Evolutionary conservation across 92 coral and sea anemone genomes (phyloP).

Genomic region (Plumapathes pennacea): DNA sequence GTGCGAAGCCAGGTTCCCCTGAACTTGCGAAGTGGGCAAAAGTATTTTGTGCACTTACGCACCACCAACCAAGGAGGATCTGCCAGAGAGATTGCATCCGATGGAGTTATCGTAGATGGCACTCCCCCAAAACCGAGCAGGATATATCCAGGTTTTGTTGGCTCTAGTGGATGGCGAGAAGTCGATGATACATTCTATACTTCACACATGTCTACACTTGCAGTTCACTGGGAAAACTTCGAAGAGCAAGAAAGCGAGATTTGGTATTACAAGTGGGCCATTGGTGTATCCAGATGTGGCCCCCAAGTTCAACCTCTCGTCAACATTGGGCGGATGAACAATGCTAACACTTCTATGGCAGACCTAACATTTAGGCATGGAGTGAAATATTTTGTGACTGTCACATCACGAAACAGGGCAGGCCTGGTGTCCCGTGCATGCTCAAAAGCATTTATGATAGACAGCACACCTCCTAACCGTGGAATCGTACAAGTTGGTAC

Average conservation of each 20-base stretch:
- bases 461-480: conserved; percentile 52
- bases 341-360: conserved; percentile 65
- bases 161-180: conserved; percentile 23
- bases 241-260: conserved; percentile 79
- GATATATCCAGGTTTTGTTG: conserved; percentile 51
- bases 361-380: conserved; percentile 59
- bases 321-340: conserved; percentile 67
- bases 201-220: conserved; percentile 33
- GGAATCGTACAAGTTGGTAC: conserved; percentile 54
- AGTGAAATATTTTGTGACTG: conserved; percentile 73
- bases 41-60: conserved; percentile 66
- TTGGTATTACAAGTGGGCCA: conserved; percentile 95
- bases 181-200: conserved; percentile 47
- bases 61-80: conserved; percentile 71
- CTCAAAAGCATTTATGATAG: conserved; percentile 70
- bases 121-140: conserved; percentile 66
- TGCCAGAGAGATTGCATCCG: conserved; percentile 61
- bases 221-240: conserved; percentile 70
- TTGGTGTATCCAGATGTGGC: conserved; percentile 80
- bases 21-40: conserved; percentile 57
- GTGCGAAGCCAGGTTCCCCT: conserved; percentile 55
- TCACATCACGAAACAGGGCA: conserved; percentile 69
- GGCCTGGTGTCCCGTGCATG: conserved; percentile 74
- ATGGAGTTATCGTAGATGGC: conserved; percentile 81
- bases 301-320: conserved; percentile 81